Percentiles rank a stretch among this genome's conserved stretches.
These are phyloP conservation scores for Melipona beecheii DNA, from an alignment of 2,888 invertebrate genomes.

Conservation along the genomic window DNA sequence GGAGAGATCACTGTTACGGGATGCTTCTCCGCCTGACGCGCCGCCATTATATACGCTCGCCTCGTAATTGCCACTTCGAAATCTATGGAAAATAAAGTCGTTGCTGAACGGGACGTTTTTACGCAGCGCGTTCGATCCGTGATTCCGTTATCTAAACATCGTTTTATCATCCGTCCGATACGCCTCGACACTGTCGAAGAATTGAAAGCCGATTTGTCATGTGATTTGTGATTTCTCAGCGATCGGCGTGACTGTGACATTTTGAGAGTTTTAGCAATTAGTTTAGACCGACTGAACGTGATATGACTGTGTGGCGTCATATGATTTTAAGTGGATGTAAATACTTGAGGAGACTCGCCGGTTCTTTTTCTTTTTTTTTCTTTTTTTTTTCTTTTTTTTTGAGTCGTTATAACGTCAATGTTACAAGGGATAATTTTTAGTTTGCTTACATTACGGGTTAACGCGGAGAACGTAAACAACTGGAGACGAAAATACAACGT, in stretches of 20 bases:
- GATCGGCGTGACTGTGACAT: no score
- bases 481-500: neutral
- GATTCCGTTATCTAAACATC: neutral
- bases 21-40: neutral
- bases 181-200: no score
- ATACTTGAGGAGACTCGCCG: no score
- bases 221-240: no score
- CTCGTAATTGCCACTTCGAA: neutral
- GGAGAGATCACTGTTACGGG: neutral
- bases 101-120: slow-evolving; percentile 8
- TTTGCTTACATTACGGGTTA: neutral
- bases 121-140: neutral
- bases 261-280: no score
- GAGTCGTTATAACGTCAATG: neutral
- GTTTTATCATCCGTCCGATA: no score
- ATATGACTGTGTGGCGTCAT: no score
- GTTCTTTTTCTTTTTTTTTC: no score
- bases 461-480: neutral
- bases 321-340: no score
- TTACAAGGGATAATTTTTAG: neutral
- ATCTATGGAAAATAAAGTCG: neutral
- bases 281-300: no score
- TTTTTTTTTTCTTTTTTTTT: no score
- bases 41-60: neutral
- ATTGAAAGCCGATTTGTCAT: no score